These are phyloP conservation scores for Ceramica pisi DNA, from an alignment of 2,888 invertebrate genomes.

Conservation along the genomic window DNA sequence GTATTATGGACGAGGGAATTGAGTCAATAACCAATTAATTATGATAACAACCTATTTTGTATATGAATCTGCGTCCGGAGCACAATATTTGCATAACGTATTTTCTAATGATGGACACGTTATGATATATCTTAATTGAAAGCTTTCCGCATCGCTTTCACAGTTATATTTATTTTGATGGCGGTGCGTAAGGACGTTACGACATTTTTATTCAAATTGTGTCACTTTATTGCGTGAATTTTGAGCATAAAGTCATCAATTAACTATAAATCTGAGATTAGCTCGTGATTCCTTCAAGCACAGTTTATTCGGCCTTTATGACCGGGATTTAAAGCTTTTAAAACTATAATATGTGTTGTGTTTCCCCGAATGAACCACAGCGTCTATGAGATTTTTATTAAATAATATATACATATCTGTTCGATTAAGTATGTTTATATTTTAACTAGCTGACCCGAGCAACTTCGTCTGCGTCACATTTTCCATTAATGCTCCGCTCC, in stretches of 20 bases:
- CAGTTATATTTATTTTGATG: constrained; percentile 44
- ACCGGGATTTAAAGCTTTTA: constrained; percentile 41
- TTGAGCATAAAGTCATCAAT: constrained; percentile 52
- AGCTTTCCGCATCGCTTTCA: constrained; percentile 39
- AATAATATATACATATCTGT: background rate
- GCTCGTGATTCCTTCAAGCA: constrained; percentile 40
- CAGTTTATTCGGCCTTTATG: constrained; percentile 39
- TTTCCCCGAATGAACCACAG: constrained; percentile 22
- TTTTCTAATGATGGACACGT: constrained; percentile 54
- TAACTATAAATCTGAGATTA: constrained; percentile 53
- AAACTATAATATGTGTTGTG: constrained; percentile 39
- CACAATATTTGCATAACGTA: constrained; percentile 62
- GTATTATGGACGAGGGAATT: constrained; percentile 54
- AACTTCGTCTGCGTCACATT: no score
- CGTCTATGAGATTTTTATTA: background rate
- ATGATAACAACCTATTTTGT: constrained; percentile 71
- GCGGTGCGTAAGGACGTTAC: constrained; percentile 24
- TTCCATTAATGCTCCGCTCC: no score
- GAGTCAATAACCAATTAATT: constrained; percentile 74
- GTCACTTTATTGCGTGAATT: constrained; percentile 49
- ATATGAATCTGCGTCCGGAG: constrained; percentile 55
- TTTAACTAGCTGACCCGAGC: no score
- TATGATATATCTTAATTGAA: constrained; percentile 61
- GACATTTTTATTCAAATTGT: constrained; percentile 54
- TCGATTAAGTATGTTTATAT: background rate